These are phyloP conservation scores for Xylota sylvarum DNA, from an alignment of 2,888 invertebrate genomes.

Conservation along the genomic window DNA sequence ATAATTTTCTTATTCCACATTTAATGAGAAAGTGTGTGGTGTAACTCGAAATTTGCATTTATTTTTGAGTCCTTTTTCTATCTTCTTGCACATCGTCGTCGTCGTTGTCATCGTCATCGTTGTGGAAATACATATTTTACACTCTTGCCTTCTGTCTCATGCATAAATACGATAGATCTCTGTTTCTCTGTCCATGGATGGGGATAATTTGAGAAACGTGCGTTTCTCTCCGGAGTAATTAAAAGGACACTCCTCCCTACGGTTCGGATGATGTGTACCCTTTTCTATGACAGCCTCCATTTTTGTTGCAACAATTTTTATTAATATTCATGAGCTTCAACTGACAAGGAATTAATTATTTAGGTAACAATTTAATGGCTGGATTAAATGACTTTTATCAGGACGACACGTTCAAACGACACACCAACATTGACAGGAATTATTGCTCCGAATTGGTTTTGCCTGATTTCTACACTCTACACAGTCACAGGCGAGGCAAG, in stretches of 20 bases:
- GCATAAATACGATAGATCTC: constrained; percentile 22
- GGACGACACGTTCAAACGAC: background rate
- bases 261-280: background rate
- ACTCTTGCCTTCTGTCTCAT: constrained; percentile 34
- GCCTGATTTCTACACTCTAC: constrained; percentile 3
- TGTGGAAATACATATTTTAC: constrained; percentile 21
- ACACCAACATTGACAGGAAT: constrained; percentile 21
- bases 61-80: constrained; percentile 9
- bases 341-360: constrained; percentile 64
- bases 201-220: constrained; percentile 61
- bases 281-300: constrained; percentile 16
- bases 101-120: too few relatives aligned
- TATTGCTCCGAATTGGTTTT: constrained; percentile 21
- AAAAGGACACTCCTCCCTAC: constrained; percentile 24
- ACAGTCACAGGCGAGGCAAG: background rate
- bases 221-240: constrained; percentile 52
- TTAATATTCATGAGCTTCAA: constrained; percentile 64
- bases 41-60: constrained; percentile 41
- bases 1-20: constrained; percentile 50
- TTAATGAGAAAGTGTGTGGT: constrained; percentile 6
- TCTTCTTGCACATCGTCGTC: constrained; percentile 22
- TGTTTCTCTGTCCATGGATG: constrained; percentile 14
- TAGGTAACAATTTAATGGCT: constrained; percentile 60
- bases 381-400: constrained; percentile 52
- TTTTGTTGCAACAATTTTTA: constrained; percentile 32